Evolutionary conservation across 2,888 invertebrate species (phyloP), one percentile per base, ranked within the genome.

Genomic region (Vandiemenella viatica): DNA sequence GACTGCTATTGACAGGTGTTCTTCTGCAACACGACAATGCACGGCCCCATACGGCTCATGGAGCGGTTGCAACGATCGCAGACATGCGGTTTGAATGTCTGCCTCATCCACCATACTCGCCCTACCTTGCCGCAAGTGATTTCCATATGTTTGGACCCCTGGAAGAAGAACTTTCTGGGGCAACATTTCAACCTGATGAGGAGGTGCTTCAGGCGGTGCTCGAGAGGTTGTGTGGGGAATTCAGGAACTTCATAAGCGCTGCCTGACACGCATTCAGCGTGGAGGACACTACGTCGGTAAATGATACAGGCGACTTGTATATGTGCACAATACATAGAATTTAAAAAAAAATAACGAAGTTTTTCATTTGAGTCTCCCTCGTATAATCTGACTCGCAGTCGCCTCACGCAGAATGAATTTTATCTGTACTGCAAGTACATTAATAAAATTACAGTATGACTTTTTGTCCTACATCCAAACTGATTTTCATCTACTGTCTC

Each of bases 301-400:
- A 26, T 26, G 7, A 26, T 26, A 8, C 26, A 26, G 26, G 6
- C 13, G n/a, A n/a, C 13, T 26, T 26, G 6, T 26, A 26, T 8
- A 13, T 26, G 13, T 15, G 10, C 38, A 15, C 38, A 15, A 38
- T 38, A 38, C 6, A 38, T 38, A 38, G n/a, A 38, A 38, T 38
- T 38, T 38, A 15, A 41, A 41, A 41, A 41, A 1, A 41, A 41
- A 13, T 37, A 37, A 37, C 16, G 13, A 6, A 6, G 2, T n/a
- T 37, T 37, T 37, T 37, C 37, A 37, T 37, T 37, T 37, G 37
- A 37, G 15, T 37, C 37, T 37, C 37, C n/a, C 37, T 37, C 37
- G n/a, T n/a, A n/a, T n/a, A n/a, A n/a, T n/a, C n/a, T n/a, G n/a
- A n/a, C n/a, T n/a, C n/a, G n/a, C n/a, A n/a, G n/a, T n/a, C n/a